Evolutionary conservation across 1,140 invertebrate genomes (phyloP).

Genomic region (Melanaphis sacchari): DNA sequence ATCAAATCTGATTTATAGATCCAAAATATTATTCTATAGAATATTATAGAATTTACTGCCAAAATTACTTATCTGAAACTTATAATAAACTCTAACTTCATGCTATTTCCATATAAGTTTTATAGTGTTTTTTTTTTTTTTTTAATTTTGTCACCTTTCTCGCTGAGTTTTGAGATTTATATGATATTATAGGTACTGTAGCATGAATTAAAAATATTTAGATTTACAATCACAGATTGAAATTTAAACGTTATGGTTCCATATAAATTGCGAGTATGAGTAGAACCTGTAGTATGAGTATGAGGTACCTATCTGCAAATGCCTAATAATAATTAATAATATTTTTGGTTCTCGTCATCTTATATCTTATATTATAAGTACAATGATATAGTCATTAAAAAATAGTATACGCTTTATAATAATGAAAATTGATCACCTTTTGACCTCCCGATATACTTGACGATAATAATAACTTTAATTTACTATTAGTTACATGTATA

Average conservation of each 20-base stretch:
- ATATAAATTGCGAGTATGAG: not conserved
- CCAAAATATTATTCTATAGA: not conserved
- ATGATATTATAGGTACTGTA: not conserved
- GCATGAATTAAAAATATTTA: slow-evolving; percentile 7
- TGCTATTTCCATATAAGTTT: not conserved
- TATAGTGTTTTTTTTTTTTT: not conserved
- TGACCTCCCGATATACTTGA: not conserved
- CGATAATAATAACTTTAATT: not conserved
- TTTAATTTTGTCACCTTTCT: not conserved
- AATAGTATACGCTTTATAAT: not conserved
- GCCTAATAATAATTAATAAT: not conserved
- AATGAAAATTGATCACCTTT: not conserved
- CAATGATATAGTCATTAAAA: not conserved
- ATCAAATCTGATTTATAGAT: not conserved
- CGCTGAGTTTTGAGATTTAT: not conserved
- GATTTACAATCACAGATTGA: not conserved
- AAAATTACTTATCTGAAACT: not conserved
- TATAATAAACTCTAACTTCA: not conserved
- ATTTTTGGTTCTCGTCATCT: not conserved
- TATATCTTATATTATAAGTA: not conserved
- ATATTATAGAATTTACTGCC: not conserved
- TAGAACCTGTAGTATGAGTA: too few relatives aligned
- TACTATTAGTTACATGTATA: not conserved
- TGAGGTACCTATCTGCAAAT: not conserved
- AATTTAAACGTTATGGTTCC: not conserved